phyloP scores from a whole-genome alignment of 2,113 vertebrate genomes.

The Mus spicilegus region DNA sequence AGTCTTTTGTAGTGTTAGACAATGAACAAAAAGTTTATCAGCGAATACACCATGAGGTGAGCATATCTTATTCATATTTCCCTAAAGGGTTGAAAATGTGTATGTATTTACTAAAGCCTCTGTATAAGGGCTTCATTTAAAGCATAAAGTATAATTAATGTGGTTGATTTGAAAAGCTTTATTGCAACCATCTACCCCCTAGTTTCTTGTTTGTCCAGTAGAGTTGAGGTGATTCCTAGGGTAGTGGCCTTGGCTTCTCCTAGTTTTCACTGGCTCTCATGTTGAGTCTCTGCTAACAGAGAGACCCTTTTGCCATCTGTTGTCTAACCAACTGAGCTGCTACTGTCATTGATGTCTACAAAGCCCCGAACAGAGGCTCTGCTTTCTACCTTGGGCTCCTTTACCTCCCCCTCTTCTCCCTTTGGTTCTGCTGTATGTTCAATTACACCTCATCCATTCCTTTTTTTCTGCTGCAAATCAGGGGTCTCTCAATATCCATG shows the following conservation, averaged over 20 bases:
- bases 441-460: not conserved
- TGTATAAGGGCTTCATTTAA: not conserved
- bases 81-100: not conserved
- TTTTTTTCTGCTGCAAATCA: not conserved
- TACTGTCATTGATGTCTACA: not conserved
- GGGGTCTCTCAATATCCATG: not conserved
- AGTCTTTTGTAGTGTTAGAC: constrained; percentile 99
- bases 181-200: too few species aligned
- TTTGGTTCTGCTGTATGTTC: not conserved
- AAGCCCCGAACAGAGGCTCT: too few species aligned
- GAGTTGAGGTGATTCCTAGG: not conserved
- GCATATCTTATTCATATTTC: constrained; percentile 47
- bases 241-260: not conserved
- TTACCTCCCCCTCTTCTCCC: not conserved
- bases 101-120: not conserved
- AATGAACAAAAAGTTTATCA: constrained; percentile 99
- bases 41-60: constrained; percentile 98
- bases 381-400: not conserved
- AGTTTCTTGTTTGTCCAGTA: not conserved
- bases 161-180: not conserved
- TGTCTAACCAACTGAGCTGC: not conserved
- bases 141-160: not conserved
- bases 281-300: not conserved
- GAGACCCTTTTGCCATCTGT: not conserved
- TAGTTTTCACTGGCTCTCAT: constrained; percentile 26